These are phyloP conservation scores for Cygnus buccinator DNA, from an alignment of 2,113 vertebrate species.

Conservation along the genomic window DNA sequence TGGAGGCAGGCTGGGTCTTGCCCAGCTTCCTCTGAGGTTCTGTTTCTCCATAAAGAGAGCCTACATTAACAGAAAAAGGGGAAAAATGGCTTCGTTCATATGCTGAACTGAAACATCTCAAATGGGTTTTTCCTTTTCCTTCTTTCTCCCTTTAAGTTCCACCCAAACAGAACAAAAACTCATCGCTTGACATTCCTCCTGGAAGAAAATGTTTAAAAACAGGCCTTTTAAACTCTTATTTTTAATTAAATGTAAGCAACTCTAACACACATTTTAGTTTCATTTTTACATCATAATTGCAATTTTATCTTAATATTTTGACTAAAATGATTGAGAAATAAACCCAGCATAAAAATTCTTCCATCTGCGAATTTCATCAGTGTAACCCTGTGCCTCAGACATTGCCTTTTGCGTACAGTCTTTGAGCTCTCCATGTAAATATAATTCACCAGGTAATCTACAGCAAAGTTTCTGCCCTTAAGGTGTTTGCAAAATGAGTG, in stretches of 20 bases:
- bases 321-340: background rate
- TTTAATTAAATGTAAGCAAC: background rate
- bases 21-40: background rate
- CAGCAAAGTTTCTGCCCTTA: background rate
- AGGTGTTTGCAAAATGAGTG: no score
- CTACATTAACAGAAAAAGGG: fast-evolving
- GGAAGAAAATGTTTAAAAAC: background rate
- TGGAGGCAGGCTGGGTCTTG: background rate
- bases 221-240: background rate
- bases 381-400: background rate
- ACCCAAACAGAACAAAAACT: background rate
- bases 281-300: background rate
- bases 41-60: no score
- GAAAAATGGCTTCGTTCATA: no score
- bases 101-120: background rate
- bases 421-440: background rate
- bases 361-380: background rate
- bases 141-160: background rate
- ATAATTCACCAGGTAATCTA: background rate
- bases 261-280: background rate
- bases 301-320: background rate
- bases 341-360: background rate
- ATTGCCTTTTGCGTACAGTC: background rate
- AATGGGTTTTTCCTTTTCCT: no score
- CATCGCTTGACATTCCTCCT: background rate